Conservation (phyloP, 2,888 invertebrate species). For the Ophion obscuratus region DNA sequence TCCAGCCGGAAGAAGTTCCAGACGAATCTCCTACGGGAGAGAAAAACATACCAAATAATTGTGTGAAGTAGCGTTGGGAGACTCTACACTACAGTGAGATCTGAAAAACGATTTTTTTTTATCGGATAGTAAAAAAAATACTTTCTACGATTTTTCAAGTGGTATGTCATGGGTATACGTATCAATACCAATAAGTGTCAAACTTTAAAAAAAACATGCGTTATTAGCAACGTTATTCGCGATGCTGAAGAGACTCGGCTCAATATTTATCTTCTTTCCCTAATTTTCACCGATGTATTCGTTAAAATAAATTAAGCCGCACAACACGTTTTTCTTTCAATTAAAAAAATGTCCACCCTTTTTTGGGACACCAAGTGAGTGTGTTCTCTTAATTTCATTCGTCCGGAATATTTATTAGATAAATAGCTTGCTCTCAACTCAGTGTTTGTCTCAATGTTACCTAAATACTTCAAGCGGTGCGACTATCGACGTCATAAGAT, state of each 20-base stretch:
- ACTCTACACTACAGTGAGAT: not conserved
- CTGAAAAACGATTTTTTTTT: not conserved
- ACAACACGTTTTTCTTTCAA: not conserved
- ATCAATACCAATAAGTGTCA: too few relatives aligned
- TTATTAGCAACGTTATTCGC: not conserved
- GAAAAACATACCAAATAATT: not conserved
- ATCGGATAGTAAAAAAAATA: not conserved
- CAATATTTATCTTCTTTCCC: too few relatives aligned
- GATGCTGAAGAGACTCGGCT: too few relatives aligned
- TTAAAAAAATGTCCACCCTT: not conserved
- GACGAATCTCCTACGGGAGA: constrained; percentile 91
- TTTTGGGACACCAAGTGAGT: not conserved
- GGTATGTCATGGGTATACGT: too few relatives aligned
- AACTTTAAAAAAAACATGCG: not conserved
- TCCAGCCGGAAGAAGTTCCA: constrained; percentile 99
- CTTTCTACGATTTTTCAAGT: not conserved
- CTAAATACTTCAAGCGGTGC: constrained; percentile 95
- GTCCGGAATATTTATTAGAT: not conserved
- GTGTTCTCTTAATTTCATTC: too few relatives aligned
- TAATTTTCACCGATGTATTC: not conserved
- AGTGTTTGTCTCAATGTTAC: constrained; percentile 83
- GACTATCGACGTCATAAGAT: constrained; percentile 93
- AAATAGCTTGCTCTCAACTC: not conserved
- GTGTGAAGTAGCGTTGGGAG: not conserved
- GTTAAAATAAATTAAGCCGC: too few relatives aligned